These are phyloP conservation scores for Siniperca chuatsi DNA, from an alignment of 2,113 vertebrate genomes.

Conservation along the genomic window DNA sequence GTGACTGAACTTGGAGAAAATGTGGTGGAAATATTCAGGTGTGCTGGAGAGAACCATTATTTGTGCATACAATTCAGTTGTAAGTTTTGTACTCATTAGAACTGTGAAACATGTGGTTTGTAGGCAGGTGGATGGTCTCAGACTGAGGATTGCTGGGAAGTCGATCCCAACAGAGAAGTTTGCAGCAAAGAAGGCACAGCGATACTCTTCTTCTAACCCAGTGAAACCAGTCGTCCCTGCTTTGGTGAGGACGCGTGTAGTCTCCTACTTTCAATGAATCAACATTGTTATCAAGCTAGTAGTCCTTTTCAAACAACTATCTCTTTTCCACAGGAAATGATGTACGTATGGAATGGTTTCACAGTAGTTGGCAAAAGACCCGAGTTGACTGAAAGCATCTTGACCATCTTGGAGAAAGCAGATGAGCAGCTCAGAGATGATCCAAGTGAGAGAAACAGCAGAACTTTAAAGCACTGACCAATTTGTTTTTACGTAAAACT, in stretches of 20 bases:
- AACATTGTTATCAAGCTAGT: neutral
- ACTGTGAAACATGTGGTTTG: slow-evolving; percentile 27
- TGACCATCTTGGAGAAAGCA: slow-evolving; percentile 90
- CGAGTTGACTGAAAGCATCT: slow-evolving; percentile 85
- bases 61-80: too few relatives aligned
- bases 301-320: neutral
- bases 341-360: slow-evolving; percentile 88
- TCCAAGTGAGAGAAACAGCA: slow-evolving; percentile 82
- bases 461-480: neutral
- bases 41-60: slow-evolving; percentile 10
- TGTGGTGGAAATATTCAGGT: slow-evolving; percentile 90
- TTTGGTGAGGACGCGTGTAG: slow-evolving; percentile 69
- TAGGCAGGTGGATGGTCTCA: slow-evolving; percentile 83
- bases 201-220: slow-evolving; percentile 76
- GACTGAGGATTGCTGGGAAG: slow-evolving; percentile 85
- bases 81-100: neutral
- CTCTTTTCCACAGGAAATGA: slow-evolving; percentile 81
- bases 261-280: neutral
- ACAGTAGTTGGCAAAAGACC: slow-evolving; percentile 81
- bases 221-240: slow-evolving; percentile 79
- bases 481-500: neutral
- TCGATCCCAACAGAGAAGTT: slow-evolving; percentile 87
- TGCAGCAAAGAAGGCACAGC: slow-evolving; percentile 81
- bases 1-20: slow-evolving; percentile 86
- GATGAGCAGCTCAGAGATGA: slow-evolving; percentile 86